Evolutionary conservation across 2,797 vertebrate genomes (phyloP), one percentile per base, ranked within the genome.

Genomic region (Lacerta agilis): DNA sequence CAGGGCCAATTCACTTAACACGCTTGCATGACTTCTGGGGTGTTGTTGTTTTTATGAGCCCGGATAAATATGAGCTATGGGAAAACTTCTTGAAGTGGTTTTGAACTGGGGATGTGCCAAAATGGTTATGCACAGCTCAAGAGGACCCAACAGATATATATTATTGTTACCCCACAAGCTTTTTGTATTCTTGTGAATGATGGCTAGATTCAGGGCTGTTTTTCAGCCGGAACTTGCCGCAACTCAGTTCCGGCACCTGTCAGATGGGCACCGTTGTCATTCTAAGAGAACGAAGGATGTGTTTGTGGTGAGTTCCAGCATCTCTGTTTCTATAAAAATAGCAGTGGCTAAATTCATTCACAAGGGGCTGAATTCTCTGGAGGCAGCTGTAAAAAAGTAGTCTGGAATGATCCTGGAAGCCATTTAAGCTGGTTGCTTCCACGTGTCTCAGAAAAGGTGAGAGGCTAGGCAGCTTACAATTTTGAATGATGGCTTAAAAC

Each of bases 381-480:
- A 80, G 18, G 36, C 38, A 38, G 9, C 23, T 20, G 9, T 78
- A 45, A n/a, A 64, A 79, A 86, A 49, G 72, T 15, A 67, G 38
- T 29, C 25, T 83, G 38, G 6, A 86, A 23, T 43, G 43, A 9
- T 13, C 69, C 20, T 38, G 5, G 72, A 71, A 69, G 23, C 20
- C 36, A 71, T 20, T 64, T 36, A 45, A 41, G 18, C 29, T 13
- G 0, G 0, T 36, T n/a, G 1, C n/a, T 1, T 75, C 8, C 45
- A 3, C 1, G 8, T 82, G 15, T 33, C 76, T 18, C 15, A n/a
- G 36, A n/a, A 69, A n/a, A 41, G 23, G 0, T 75, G 0, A 0
- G 58, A 78, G 10, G 81, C 1, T 72, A 61, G 55, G 9, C 9
- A 80, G 33, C 55, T 71, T 61, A 61, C 49, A 4, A n/a, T 73